These are phyloP conservation scores for Halcyon badia DNA, from an alignment of 2,797 vertebrate genomes.

Conservation along the genomic window DNA sequence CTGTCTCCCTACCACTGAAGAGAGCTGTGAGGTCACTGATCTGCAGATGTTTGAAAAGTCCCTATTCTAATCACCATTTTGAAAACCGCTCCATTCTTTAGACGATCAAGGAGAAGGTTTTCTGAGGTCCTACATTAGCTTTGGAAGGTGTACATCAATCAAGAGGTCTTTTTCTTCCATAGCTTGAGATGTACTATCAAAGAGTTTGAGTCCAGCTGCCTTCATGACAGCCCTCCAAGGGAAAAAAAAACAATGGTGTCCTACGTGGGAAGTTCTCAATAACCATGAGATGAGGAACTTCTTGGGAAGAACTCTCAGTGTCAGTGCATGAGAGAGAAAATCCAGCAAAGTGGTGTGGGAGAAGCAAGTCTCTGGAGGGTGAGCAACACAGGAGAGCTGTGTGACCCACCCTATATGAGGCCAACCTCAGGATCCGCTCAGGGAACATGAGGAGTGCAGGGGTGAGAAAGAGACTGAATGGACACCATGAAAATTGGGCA, in stretches of 20 bases:
- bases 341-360: not conserved
- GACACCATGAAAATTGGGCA: not conserved
- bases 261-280: not conserved
- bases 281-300: not conserved
- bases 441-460: not conserved
- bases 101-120: not conserved
- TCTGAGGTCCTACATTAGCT: not conserved
- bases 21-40: not conserved
- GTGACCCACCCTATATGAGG: rapidly evolving
- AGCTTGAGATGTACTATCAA: not conserved
- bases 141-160: not conserved
- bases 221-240: not conserved
- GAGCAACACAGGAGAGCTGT: rapidly evolving
- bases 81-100: not conserved
- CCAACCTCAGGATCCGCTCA: not conserved
- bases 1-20: not conserved
- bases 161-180: not conserved
- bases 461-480: not conserved
- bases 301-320: not conserved
- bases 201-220: not conserved
- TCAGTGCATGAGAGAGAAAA: not conserved
- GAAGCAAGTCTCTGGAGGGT: not conserved
- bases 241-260: rapidly evolving
- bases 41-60: not conserved
- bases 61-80: rapidly evolving